Base-by-base conservation (phyloP, 2,888 invertebrate species). In the Bombylius discolor region DNA sequence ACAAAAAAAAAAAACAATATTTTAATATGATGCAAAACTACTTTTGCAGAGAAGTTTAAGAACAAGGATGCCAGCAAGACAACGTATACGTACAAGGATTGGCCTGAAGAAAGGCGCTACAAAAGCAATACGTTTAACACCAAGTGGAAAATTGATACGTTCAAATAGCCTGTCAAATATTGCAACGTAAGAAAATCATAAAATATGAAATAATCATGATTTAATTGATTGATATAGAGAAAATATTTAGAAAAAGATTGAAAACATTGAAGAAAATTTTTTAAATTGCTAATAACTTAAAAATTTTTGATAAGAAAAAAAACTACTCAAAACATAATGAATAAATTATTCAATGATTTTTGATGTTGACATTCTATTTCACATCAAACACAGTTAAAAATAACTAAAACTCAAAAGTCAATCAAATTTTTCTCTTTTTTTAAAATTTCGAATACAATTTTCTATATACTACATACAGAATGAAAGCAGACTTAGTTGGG, bases 11-110 rank as follows among this genome's bases (percentile, higher is more conserved):
- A 23, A 23, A 23, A 23, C 23, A 23, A 42, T 42, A 42, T 42
- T 42, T 42, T 42, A 42, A 57, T 60, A 59, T 55, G 61, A 58
- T 63, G 60, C 39, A 42, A 8, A 23, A 23, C 23, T 23, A 60
- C 60, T 58, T 62, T 73, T 74, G 68, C 72, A 74, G 74, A 73
- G 70, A 69, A 74, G 74, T 67, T 64, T 74, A 67, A 68, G 70
- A 63, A 63, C 68, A 53, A 57, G 57, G 32, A 45, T 61, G 56
- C 52, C 58, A 47, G 59, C 62, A 55, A 60, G 62, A 59, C 60
- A 59, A 57, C 61, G 60, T 52, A 59, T 65, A 60, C 53, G 51
- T 60, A 64, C 67, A 62, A 63, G 62, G 51, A 56, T 61, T 47
- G 64, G 64, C 60, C 60, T 67, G 53, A 65, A 62, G 58, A 66